Base-by-base conservation (phyloP, 2,888 invertebrate species). In the Drosophila siamana region DNA sequence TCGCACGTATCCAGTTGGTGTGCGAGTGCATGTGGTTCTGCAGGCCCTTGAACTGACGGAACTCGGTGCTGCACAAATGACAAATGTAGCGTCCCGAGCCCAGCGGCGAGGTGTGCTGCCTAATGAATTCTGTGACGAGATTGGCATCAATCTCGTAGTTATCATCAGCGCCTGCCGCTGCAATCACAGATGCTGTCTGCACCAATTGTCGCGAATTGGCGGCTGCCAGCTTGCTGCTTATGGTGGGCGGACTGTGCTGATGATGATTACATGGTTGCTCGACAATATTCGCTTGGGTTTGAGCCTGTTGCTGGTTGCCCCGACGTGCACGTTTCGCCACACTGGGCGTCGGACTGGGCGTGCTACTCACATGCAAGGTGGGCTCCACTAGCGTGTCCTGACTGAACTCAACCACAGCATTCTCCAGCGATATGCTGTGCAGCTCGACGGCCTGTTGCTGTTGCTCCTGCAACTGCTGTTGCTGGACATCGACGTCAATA, bases 11-110 rank as follows among this genome's bases (percentile, higher is more conserved):
- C 94, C 94, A 94, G 90, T 94, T 94, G 11, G 93, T 92, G 74
- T 94, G 94, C 0, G 93, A 94, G 16, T 94, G 90, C 94, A 94
- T 94, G 78, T 94, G 94, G 69, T 93, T 93, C 78, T 94, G 94
- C 8, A 94, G 91, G 92, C 94, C 94, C 50, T 94, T 92, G 5
- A 94, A 93, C 71, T 94, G 94, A 69, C 94, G 94, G 85, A 94
- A 94, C 89, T 94, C 94, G 74, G 94, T 94, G 52, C 93, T 94
- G 88, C 94, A 94, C 5, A 94, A 92, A 88, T 94, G 94, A 87
- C 94, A 94, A 1, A 94, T 93, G 74, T 94, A 94, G 1, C 94
- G 91, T 0, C 94, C 94, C 0, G 94, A 93, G 0, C 93, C 92
- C 22, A 94, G 93, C 0, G 94, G 93, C 0, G 94, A 93, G 0